A percentile compares a stretch with the other conserved stretches of the same genome.
Conservation (phyloP, 2,113 vertebrate species). For the Nibea albiflora region DNA sequence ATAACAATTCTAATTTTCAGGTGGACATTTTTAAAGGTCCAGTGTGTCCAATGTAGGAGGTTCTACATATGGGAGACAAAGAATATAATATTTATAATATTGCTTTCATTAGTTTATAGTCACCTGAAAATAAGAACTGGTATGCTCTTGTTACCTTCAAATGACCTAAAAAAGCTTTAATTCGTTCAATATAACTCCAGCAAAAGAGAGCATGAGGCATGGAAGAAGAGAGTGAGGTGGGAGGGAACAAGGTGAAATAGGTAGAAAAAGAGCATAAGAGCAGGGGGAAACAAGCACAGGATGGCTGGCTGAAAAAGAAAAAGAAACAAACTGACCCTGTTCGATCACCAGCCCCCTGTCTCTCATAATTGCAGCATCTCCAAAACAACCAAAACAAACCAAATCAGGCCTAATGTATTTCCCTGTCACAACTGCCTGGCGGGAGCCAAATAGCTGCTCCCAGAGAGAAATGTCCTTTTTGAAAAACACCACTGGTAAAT, state of each 20-base stretch:
- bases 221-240: background rate
- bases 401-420: conserved; percentile 76
- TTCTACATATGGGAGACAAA: no score
- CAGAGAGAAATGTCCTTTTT: conserved; percentile 72
- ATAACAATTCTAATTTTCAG: no score
- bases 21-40: no score
- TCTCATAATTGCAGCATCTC: conserved; percentile 74
- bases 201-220: background rate
- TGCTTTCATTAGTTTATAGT: no score
- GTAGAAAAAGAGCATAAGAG: conserved; percentile 22
- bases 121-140: no score
- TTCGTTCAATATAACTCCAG: background rate
- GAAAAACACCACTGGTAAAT: conserved; percentile 77
- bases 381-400: conserved; percentile 78
- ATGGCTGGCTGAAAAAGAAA: conserved; percentile 11
- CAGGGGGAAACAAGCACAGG: conserved; percentile 6
- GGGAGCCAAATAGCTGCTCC: conserved; percentile 77
- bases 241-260: conserved; percentile 26
- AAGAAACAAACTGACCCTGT: conserved; percentile 38
- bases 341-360: conserved; percentile 62
- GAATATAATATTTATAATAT: no score
- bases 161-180: background rate
- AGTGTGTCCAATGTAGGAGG: no score
- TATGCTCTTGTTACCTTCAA: no score
- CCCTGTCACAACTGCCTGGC: conserved; percentile 70